A percentile compares a stretch with the other conserved stretches of the same genome.
Evolutionary conservation across 2,113 vertebrate species (phyloP).

Genomic region (Calidris pygmaea): DNA sequence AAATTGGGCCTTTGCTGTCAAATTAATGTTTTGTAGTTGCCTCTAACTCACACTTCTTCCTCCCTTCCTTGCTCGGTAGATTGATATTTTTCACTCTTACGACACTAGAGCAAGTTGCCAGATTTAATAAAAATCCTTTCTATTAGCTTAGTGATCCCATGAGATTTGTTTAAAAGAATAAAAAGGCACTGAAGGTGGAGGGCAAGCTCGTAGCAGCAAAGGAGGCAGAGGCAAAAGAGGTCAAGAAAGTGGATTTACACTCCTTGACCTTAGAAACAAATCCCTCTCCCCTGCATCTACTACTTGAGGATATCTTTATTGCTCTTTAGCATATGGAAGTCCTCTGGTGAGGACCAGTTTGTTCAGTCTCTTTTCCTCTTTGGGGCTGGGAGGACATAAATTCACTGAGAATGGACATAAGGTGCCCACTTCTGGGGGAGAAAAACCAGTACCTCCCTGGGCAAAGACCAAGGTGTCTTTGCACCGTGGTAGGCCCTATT

Average conservation of each 20-base stretch:
- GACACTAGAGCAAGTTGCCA: neutral
- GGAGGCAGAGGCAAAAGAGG: neutral
- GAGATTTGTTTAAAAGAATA: neutral
- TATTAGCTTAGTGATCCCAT: neutral
- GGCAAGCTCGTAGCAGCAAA: neutral
- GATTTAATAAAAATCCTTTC: conserved; percentile 20
- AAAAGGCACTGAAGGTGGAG: neutral
- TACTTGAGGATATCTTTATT: neutral
- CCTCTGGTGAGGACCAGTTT: neutral
- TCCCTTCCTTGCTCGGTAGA: neutral
- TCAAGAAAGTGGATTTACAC: neutral
- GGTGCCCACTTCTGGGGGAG: neutral
- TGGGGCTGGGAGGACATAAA: neutral
- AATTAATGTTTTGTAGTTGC: conserved; percentile 14
- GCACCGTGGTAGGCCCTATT: neutral
- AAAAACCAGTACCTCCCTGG: neutral
- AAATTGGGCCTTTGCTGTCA: neutral
- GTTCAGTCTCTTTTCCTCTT: neutral
- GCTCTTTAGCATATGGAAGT: neutral
- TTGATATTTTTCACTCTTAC: neutral
- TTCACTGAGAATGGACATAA: neutral
- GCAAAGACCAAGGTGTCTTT: neutral
- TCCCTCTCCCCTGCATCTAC: neutral
- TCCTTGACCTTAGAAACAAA: neutral
- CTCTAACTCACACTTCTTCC: neutral